phyloP scores from a whole-genome alignment of 2,797 vertebrate genomes.

The Darevskia mixta region DNA sequence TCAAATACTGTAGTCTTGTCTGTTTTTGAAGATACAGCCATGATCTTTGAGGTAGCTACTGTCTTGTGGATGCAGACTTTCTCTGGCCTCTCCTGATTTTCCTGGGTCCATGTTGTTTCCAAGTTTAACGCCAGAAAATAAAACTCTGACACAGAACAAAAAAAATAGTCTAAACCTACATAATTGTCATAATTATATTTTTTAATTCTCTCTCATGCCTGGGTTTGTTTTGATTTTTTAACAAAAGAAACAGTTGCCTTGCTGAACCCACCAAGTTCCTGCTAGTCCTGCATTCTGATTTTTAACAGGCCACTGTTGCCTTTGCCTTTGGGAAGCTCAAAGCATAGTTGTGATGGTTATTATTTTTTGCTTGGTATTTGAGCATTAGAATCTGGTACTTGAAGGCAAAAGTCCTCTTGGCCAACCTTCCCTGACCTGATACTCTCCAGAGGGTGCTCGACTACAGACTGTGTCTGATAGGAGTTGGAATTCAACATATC shows the following conservation, averaged over 20 bases:
- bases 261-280: no score
- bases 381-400: no score
- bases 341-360: background rate
- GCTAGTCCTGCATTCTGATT: background rate
- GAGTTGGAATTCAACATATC: no score
- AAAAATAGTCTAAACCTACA: background rate
- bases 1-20: background rate
- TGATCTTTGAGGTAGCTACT: no score
- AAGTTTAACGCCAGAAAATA: conserved; percentile 2
- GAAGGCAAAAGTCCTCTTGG: background rate
- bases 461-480: background rate
- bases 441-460: no score
- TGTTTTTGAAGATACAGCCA: background rate
- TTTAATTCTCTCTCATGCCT: background rate
- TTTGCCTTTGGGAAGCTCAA: background rate
- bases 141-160: no score
- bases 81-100: background rate
- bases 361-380: background rate
- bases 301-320: background rate
- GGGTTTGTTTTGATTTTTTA: background rate
- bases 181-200: background rate
- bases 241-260: background rate
- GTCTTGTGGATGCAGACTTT: no score
- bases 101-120: conserved; percentile 21
- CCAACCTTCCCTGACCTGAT: no score